A percentile compares a stretch with the other conserved stretches of the same genome.
These are phyloP conservation scores for Himalopsyche kuldschensis DNA, from an alignment of 2,888 invertebrate species.

Conservation along the genomic window DNA sequence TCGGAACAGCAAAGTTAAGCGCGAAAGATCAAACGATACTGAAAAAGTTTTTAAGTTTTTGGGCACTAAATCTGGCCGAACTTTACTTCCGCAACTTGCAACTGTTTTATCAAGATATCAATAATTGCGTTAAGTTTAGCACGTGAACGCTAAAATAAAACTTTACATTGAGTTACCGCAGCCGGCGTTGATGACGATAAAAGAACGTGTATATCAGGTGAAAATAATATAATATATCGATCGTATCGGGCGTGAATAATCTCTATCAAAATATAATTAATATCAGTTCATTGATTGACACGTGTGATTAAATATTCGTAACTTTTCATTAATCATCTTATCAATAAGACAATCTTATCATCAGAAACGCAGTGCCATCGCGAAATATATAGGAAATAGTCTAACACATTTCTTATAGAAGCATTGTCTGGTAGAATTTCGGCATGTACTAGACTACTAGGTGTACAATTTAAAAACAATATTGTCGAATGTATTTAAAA, in stretches of 20 bases:
- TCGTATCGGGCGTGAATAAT: neutral
- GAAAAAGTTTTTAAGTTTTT: constrained; percentile 29
- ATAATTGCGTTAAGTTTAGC: constrained; percentile 24
- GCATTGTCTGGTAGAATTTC: too few species aligned
- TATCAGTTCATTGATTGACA: neutral
- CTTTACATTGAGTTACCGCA: neutral
- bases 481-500: too few species aligned
- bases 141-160: neutral
- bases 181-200: neutral
- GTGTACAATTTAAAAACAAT: too few species aligned
- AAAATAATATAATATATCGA: neutral
- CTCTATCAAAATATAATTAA: neutral
- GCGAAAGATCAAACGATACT: constrained; percentile 28
- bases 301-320: neutral
- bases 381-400: too few species aligned
- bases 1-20: constrained; percentile 20
- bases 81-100: constrained; percentile 11
- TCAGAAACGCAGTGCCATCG: neutral
- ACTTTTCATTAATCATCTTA: neutral
- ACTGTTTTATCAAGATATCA: constrained; percentile 29
- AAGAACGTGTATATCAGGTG: neutral
- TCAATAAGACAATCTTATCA: neutral
- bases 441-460: too few species aligned
- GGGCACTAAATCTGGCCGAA: constrained; percentile 10
- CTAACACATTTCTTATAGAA: too few species aligned